Base-by-base conservation (phyloP, 2,888 invertebrate species). In the Diloba caeruleocephala region DNA sequence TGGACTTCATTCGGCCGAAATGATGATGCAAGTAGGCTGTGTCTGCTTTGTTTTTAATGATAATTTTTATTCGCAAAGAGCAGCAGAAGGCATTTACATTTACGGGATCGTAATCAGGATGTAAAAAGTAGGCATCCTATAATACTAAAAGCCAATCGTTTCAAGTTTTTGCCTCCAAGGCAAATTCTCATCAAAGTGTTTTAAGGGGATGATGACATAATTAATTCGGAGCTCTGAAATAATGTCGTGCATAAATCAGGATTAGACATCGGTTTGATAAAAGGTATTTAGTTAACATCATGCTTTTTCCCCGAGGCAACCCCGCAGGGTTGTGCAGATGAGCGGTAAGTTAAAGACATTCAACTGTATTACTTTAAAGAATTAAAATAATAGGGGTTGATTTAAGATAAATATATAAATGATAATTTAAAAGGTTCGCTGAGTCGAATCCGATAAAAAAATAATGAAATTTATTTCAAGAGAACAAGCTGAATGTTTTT, bases 221-320 rank as follows among this genome's bases (percentile, higher is more conserved):
- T 74, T 59, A 57, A 51, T 69, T 64, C 58, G 15, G 55, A 57
- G 66, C 62, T 71, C 69, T 71, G 66, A 64, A 71, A 34, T 32
- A 61, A n/a, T 48, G 62, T 67, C 52, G 37, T 42, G 56, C 43
- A 59, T 70, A 53, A 45, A 49, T 56, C 57, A 44, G 50, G 43
- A 67, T 71, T 57, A 70, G 34, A 9, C 25, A 51, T 9, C 23
- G 19, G 5, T 46, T 29, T 37, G 14, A 37, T 45, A 26, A 37
- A 42, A 48, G 26, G 10, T 48, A 29, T 42, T 28, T 28, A 38
- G 14, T 15, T 32, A 10, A 45, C n/a, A 13, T 38, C 26, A 36
- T 39, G 36, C 23, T 36, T 45, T 51, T 41, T 23, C 31, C 52
- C 26, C 25, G 0, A 26, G 33, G 53, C 31, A 10, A 3, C 33